A percentile compares a stretch with the other conserved stretches of the same genome.
These are phyloP conservation scores for Bombus vancouverensis DNA, from an alignment of 1,140 invertebrate genomes.

Conservation along the genomic window DNA sequence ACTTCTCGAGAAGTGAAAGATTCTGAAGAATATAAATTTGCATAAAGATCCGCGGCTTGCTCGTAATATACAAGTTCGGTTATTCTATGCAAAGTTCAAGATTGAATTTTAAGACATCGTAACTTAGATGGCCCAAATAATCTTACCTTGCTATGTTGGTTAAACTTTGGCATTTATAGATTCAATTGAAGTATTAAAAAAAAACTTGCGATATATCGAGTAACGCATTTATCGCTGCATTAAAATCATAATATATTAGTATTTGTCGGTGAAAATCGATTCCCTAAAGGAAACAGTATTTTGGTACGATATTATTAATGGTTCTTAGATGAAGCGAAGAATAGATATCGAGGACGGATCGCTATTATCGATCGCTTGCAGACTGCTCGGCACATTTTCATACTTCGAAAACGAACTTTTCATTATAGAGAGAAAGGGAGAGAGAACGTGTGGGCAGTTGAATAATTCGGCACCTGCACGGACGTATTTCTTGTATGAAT, in stretches of 20 bases:
- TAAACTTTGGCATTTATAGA: not conserved
- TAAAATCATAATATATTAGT: not conserved
- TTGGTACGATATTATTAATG: not conserved
- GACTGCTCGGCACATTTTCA: not conserved
- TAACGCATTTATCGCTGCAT: not conserved
- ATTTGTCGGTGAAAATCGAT: not conserved
- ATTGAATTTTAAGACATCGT: not conserved
- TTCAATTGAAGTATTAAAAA: not conserved
- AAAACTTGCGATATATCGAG: not conserved
- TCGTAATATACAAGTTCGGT: not conserved
- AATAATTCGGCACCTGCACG: constrained; percentile 19
- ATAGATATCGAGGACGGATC: not conserved
- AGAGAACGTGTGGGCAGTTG: not conserved
- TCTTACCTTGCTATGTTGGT: not conserved
- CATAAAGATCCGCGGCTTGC: not conserved
- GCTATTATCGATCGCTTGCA: not conserved
- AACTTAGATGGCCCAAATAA: no score
- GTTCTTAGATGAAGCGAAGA: not conserved
- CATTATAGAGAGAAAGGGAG: not conserved
- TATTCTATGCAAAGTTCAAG: not conserved
- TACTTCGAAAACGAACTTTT: constrained; percentile 23
- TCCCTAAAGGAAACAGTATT: not conserved
- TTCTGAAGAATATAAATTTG: no score
- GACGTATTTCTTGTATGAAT: constrained; percentile 24
- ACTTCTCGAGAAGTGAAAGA: no score